A percentile compares a stretch with the other conserved stretches of the same genome.
Conservation (phyloP, 2,113 vertebrate genomes). For the Erpornis zantholeuca region DNA sequence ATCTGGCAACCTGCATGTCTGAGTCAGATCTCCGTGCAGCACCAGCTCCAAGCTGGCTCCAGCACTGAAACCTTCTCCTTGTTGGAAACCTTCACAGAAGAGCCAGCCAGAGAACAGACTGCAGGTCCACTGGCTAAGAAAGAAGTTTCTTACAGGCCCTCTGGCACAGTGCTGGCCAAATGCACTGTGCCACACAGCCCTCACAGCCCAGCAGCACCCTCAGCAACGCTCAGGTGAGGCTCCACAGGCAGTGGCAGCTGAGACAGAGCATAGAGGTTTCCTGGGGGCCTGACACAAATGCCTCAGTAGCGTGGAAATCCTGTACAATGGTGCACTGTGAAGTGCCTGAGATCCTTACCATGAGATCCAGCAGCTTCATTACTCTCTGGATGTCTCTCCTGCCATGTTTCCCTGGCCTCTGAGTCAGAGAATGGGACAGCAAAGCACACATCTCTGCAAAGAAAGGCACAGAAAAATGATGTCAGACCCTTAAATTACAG, state of each 20-base stretch:
- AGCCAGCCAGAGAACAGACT: background rate
- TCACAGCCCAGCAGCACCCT: background rate
- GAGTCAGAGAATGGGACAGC: background rate
- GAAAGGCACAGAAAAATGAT: background rate
- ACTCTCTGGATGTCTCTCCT: background rate
- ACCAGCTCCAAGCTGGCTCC: background rate
- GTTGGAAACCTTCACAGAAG: background rate
- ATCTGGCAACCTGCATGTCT: background rate
- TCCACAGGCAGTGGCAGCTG: background rate
- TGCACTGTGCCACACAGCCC: rapidly evolving
- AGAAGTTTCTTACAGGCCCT: background rate
- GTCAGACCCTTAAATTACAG: background rate
- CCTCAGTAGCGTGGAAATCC: background rate
- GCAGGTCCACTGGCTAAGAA: background rate
- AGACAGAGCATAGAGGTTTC: background rate
- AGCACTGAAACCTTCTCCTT: background rate
- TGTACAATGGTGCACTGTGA: rapidly evolving
- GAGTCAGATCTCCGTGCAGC: background rate
- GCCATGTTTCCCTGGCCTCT: background rate
- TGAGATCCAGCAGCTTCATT: background rate
- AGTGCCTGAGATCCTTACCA: rapidly evolving
- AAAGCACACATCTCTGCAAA: background rate
- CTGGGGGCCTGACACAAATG: background rate
- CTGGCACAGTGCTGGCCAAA: background rate
- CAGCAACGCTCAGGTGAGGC: rapidly evolving